Base-by-base conservation (phyloP, 2,797 vertebrate species). In the Typhlichthys subterraneus region DNA sequence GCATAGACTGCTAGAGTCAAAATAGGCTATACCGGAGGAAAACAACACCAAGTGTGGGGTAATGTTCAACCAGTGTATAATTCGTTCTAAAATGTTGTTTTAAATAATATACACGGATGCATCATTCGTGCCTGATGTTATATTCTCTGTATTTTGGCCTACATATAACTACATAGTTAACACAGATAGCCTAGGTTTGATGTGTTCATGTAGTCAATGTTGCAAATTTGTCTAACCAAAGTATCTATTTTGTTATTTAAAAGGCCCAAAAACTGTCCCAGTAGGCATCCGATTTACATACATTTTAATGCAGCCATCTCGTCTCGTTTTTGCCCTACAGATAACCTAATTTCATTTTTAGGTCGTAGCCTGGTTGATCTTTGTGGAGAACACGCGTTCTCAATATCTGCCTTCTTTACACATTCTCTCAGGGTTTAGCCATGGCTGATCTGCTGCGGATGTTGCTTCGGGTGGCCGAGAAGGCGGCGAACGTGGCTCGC, bases 401-500 rank as follows among this genome's bases (percentile, higher is more conserved):
- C 17, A 47, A 11, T 42, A 54, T 31, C 54, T 31, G 31, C 31
- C 11, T 68, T 19, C 12, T 51, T 38, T 14, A 45, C 50, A 45
- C 15, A 23, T 15, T 46, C 2, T 3, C 14, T 53, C 46, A 45
- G 23, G 60, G 49, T 23, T 61, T 51, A 87, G 87, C 15, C 54
- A 94, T 94, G 93, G 91, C 93, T 61, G 89, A 90, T 66, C 85
- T 94, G 67, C 81, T 94, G 75, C 87, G 73, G 63, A 79, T 89
- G 45, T 87, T 94, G 66, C 86, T 94, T 47, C 84, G 67, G 52
- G 91, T 93, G 72, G 91, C 92, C 1, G 93, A 94, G 76, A 94
- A 94, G 55, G 93, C 93, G 0, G 93, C 93, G 0, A 92, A 92
- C 0, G 91, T 94, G 65, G 93, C 93, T 1, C 91, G 93, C 2